phyloP scores from a whole-genome alignment of 2,797 vertebrate species.

The Smutsia gigantea region DNA sequence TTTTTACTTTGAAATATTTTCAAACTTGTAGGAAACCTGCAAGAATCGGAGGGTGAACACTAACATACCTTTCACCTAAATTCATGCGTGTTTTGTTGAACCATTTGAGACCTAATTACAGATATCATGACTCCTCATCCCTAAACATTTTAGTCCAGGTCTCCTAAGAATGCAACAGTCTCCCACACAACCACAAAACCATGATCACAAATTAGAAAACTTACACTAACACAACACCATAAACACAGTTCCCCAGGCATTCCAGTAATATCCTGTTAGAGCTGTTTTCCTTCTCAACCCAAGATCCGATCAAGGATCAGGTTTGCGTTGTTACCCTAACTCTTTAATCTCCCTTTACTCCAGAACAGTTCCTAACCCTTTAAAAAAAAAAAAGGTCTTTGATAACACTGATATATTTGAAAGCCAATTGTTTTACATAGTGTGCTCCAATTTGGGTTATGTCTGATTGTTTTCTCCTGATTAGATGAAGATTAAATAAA shows the following conservation, averaged over 20 bases:
- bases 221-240: background rate
- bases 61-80: background rate
- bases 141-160: background rate
- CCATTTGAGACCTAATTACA: background rate
- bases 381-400: background rate
- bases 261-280: background rate
- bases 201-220: background rate
- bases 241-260: background rate
- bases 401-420: background rate
- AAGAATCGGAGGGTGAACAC: background rate
- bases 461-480: background rate
- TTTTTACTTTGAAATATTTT: conserved; percentile 11
- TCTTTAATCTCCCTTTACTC: background rate
- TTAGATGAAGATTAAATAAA: background rate
- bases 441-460: background rate
- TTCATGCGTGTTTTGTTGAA: background rate
- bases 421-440: background rate
- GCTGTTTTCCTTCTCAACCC: background rate
- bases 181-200: background rate
- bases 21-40: background rate
- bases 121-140: background rate
- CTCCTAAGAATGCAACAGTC: background rate
- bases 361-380: background rate
- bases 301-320: background rate
- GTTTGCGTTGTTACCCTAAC: background rate